These are phyloP conservation scores for Ctenoplectra terminalis DNA, from an alignment of 1,140 invertebrate species.

Conservation along the genomic window DNA sequence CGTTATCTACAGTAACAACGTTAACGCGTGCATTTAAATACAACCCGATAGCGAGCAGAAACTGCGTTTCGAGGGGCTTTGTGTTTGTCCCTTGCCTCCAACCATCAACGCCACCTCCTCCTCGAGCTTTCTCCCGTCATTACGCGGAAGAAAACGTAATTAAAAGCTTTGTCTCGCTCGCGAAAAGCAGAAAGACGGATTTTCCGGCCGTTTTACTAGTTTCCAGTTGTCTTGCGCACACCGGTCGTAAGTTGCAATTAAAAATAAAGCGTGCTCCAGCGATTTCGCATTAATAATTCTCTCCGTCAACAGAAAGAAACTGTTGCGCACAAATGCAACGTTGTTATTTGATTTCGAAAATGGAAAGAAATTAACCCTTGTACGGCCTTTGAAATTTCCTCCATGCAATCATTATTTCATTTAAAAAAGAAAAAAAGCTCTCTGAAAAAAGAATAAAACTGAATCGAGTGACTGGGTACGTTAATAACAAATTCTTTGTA, in stretches of 20 bases:
- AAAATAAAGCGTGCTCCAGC: not conserved
- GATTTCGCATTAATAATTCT: not conserved
- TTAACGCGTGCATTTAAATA: conserved; percentile 37
- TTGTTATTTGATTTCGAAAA: too few species aligned
- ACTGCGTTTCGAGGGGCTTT: conserved; percentile 15
- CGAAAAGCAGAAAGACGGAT: not conserved
- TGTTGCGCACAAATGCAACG: too few species aligned
- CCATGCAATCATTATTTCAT: too few species aligned
- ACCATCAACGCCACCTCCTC: not conserved
- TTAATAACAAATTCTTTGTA: too few species aligned
- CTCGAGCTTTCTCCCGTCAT: not conserved
- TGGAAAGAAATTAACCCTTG: too few species aligned
- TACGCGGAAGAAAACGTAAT: conserved; percentile 28
- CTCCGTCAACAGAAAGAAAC: too few species aligned
- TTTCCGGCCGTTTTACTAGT: not conserved
- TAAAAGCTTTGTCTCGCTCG: conserved; percentile 17
- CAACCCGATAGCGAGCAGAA: conserved; percentile 12
- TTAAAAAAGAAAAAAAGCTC: too few species aligned
- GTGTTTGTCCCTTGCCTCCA: not conserved
- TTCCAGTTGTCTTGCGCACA: too few species aligned
- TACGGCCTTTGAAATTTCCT: too few species aligned
- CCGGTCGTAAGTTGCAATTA: not conserved
- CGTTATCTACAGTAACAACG: conserved; percentile 30
- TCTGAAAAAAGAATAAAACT: too few species aligned
- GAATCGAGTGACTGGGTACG: too few species aligned